These are phyloP conservation scores for Heliconius hortense DNA, from an alignment of 2,888 invertebrate genomes.

Conservation along the genomic window DNA sequence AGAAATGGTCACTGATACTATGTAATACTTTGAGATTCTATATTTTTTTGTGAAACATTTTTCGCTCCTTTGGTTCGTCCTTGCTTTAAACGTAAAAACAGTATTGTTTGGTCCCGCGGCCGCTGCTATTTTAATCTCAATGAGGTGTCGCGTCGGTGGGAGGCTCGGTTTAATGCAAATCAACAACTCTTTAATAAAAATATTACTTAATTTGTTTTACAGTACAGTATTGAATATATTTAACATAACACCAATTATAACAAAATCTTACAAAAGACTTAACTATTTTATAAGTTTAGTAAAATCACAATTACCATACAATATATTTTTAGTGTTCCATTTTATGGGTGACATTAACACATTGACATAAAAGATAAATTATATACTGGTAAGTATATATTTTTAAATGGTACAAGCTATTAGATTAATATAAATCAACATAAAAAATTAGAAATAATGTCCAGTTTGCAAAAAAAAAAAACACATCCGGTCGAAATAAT, in stretches of 20 bases:
- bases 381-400: not conserved
- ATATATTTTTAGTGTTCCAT: not conserved
- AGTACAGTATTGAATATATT: no score
- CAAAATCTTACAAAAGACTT: not conserved
- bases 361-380: not conserved
- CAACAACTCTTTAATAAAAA: not conserved
- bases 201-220: not conserved
- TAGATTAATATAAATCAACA: not conserved
- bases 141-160: conserved; percentile 47
- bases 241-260: not conserved
- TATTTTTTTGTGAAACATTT: conserved; percentile 56
- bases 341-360: not conserved
- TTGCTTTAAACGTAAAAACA: conserved; percentile 73
- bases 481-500: conserved; percentile 17
- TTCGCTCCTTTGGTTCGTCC: conserved; percentile 57
- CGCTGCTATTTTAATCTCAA: conserved; percentile 69
- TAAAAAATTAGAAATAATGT: not conserved
- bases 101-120: conserved; percentile 77
- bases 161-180: conserved; percentile 10
- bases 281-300: not conserved
- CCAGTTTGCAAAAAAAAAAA: not conserved
- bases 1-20: not conserved
- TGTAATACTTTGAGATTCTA: conserved; percentile 49
- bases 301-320: not conserved
- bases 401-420: not conserved